Conservation (phyloP, 2,113 vertebrate genomes). For the Holacanthus passer region DNA sequence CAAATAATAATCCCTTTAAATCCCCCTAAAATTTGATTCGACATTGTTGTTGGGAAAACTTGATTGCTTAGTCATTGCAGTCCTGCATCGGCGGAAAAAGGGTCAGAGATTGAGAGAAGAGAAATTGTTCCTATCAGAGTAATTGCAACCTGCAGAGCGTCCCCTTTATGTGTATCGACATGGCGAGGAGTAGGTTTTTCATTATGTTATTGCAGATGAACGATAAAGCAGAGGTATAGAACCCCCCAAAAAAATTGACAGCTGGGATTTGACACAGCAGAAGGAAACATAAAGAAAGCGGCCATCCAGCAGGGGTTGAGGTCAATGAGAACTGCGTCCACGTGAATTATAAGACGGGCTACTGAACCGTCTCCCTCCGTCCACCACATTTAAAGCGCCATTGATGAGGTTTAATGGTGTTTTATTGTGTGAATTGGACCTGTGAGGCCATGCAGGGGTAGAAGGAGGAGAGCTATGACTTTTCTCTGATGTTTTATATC, state of each 20-base stretch:
- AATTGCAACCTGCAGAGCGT: conserved; percentile 39
- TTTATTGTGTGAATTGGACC: conserved; percentile 62
- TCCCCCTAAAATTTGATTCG: too few species aligned
- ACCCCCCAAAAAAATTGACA: neutral
- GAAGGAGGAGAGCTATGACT: conserved; percentile 53
- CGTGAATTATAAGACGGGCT: conserved; percentile 42
- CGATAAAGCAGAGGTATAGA: conserved; percentile 3
- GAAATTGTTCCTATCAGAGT: conserved; percentile 43
- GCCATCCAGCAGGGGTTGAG: conserved; percentile 23
- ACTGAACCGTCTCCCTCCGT: conserved; percentile 31
- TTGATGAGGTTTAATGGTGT: conserved; percentile 66
- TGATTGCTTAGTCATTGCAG: neutral
- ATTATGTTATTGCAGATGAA: conserved; percentile 48
- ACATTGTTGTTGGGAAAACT: neutral
- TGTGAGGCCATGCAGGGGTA: conserved; percentile 18
- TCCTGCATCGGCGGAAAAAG: neutral
- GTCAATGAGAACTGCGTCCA: conserved; percentile 38
- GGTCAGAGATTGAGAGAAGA: neutral
- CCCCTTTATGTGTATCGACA: conserved; percentile 38
- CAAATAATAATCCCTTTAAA: neutral
- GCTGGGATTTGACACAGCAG: conserved; percentile 8
- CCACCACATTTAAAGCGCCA: conserved; percentile 49
- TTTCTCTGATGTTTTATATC: conserved; percentile 73
- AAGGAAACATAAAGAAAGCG: conserved; percentile 41
- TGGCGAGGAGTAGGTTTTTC: conserved; percentile 23